These are phyloP conservation scores for Phalacrocorax aristotelis DNA, from an alignment of 2,113 vertebrate species.

Conservation along the genomic window DNA sequence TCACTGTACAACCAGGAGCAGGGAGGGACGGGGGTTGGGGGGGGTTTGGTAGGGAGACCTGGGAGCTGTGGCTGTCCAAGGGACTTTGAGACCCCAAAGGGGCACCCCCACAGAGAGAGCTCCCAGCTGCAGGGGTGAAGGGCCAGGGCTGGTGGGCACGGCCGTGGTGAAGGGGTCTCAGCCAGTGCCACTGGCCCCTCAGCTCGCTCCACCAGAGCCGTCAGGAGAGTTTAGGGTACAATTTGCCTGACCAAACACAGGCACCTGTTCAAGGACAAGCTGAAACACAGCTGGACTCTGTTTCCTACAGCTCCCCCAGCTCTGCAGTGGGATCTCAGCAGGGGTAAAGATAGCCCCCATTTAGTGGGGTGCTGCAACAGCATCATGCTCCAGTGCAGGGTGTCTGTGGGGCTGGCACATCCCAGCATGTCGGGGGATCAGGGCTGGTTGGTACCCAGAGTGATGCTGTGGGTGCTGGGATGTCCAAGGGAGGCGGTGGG, in stretches of 20 bases:
- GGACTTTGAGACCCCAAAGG: neutral
- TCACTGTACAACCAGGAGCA: neutral
- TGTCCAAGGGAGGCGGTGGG: neutral
- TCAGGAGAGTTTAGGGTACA: neutral
- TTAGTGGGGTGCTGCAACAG: neutral
- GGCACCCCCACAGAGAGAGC: neutral
- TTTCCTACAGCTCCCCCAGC: neutral
- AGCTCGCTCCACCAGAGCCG: neutral
- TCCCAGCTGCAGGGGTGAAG: rapidly evolving
- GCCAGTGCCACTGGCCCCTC: rapidly evolving
- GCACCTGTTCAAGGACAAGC: neutral
- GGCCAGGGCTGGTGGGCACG: neutral
- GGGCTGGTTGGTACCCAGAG: neutral
- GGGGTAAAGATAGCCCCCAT: neutral
- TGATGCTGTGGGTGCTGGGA: neutral
- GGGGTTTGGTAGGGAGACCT: neutral
- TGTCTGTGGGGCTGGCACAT: neutral
- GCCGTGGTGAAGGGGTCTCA: rapidly evolving
- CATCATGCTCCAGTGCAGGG: neutral
- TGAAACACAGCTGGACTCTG: neutral
- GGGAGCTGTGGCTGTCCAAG: neutral
- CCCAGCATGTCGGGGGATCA: rapidly evolving
- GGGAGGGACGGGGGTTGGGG: neutral
- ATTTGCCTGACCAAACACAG: neutral
- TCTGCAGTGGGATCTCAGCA: rapidly evolving